A percentile compares a stretch with the other conserved stretches of the same genome.
These are phyloP conservation scores for Antrozous pallidus DNA, from an alignment of 2,797 vertebrate genomes.

Conservation along the genomic window DNA sequence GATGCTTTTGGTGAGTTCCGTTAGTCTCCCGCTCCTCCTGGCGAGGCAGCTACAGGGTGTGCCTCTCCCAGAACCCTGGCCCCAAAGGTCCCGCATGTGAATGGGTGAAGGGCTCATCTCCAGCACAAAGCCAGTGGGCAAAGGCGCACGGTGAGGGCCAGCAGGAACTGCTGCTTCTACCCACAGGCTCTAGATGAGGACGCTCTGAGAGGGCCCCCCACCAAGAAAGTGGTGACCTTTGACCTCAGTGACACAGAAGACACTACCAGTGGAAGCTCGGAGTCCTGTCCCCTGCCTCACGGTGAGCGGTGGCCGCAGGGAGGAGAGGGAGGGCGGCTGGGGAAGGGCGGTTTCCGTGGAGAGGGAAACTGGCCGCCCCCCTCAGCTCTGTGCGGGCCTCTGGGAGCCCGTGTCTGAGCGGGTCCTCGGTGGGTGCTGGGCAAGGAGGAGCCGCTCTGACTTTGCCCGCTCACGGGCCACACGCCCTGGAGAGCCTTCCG, in stretches of 20 bases:
- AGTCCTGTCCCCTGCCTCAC: slow-evolving; percentile 22
- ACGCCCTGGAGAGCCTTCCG: neutral
- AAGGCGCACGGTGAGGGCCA: neutral
- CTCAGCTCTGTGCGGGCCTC: neutral
- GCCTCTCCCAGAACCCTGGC: neutral
- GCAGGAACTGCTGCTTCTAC: neutral
- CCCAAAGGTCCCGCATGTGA: neutral
- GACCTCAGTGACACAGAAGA: slow-evolving; percentile 88
- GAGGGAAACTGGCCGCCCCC: neutral
- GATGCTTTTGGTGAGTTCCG: neutral
- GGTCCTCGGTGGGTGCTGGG: neutral
- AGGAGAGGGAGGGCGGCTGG: no score
- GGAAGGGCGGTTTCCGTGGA: neutral
- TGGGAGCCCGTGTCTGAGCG: fast-evolving
- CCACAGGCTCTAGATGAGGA: slow-evolving; percentile 85
- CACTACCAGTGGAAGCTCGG: slow-evolving; percentile 77
- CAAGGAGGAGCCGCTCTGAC: neutral
- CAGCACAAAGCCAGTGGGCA: neutral
- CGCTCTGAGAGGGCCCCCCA: slow-evolving; percentile 66
- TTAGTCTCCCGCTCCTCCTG: fast-evolving
- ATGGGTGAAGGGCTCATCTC: neutral
- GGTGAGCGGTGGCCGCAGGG: slow-evolving; percentile 22
- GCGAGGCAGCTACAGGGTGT: neutral
- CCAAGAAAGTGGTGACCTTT: slow-evolving; percentile 89
- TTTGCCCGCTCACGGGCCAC: neutral